Conservation (phyloP, 2,888 invertebrate genomes). For the Cheiracanthium punctorium region DNA sequence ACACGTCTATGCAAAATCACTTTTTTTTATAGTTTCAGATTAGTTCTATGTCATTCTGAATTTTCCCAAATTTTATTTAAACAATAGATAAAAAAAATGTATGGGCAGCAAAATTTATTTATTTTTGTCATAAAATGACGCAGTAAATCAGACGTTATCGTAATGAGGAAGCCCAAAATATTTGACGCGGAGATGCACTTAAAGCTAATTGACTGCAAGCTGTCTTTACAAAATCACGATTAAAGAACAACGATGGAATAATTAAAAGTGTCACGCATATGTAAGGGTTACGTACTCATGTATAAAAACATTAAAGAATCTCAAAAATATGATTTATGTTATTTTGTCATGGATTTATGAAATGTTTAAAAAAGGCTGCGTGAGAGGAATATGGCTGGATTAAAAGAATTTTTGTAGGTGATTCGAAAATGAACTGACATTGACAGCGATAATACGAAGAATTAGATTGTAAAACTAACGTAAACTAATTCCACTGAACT, state of each 20-base stretch:
- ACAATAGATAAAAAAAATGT: no score
- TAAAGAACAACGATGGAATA: not conserved
- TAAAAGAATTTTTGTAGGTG: not conserved
- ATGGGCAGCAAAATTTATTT: no score
- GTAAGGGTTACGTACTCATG: not conserved
- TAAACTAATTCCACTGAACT: not conserved
- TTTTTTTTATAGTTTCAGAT: no score
- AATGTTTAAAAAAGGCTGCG: not conserved
- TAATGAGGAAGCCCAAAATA: not conserved
- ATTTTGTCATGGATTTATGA: not conserved
- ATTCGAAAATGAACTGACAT: not conserved
- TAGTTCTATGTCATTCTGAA: no score
- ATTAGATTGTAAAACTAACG: no score
- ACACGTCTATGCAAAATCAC: no score
- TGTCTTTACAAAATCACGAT: not conserved
- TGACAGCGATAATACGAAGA: not conserved
- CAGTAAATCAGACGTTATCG: no score
- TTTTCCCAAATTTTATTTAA: no score
- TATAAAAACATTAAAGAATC: conserved; percentile 14
- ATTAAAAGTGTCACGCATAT: not conserved
- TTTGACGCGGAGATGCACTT: not conserved
- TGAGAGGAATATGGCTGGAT: not conserved
- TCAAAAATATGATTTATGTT: conserved; percentile 8
- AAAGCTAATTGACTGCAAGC: not conserved
- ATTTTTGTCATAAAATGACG: no score